Evolutionary conservation across 2,113 vertebrate genomes (phyloP), one percentile per base, ranked within the genome.

Genomic region (Heterochromis multidens): DNA sequence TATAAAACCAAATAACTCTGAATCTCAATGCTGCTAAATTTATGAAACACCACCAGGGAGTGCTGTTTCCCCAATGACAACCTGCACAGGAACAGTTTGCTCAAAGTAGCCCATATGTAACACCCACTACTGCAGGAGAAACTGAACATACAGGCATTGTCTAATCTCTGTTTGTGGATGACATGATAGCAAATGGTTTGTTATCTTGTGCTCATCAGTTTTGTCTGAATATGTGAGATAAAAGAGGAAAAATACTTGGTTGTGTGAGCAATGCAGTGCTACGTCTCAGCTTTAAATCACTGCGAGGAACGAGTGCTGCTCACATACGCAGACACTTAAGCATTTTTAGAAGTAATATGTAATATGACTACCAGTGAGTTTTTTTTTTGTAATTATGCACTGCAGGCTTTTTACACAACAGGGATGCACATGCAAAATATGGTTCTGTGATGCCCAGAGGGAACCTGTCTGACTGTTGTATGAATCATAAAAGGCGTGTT

Each of bases 401-500:
- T 77, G 61, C 25, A n/a, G 72, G 40, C 77, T 57, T 74, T 52
- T 70, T 31, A 40, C 31, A 54, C 33, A 82, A 25, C 77, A 81
- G 52, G 0, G 62, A 67, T 43, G 58, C 10, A 35, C 62, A 82
- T 85, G 76, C 57, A 77, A 83, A 88, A 54, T 35, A 37, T 14
- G 46, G 57, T 25, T n/a, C 65, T 58, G 43, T 49, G 35, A 74
- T 54, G 31, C 16, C 60, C 81, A 59, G 81, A 57, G 80, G 82
- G 81, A 90, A 91, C 88, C 54, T 60, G 88, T 82, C 80, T 67
- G 84, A 83, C 82, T 35, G 83, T 25, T 13, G 21, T 57, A 56
- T 91, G 79, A 86, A 87, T 85, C 43, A 87, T 60, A 33, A 77
- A 83, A 88, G 84, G 88, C 87, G 86, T 85, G 91, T 85, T 88